Base-by-base conservation (phyloP, 2,113 vertebrate genomes). In the Abramis brama region DNA sequence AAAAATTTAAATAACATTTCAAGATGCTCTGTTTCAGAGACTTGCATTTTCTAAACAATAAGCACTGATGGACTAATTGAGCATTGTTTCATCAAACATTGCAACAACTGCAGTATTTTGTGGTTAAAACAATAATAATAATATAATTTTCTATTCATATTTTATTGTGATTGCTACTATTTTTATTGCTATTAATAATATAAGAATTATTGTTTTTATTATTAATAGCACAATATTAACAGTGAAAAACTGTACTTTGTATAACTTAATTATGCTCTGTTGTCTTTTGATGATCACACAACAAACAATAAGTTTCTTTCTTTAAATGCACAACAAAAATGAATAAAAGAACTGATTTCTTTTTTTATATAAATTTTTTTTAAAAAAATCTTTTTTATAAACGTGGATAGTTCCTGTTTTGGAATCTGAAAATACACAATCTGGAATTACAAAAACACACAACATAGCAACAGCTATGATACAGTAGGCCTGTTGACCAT, bases 41-140 rank as follows among this genome's bases (percentile, higher is more conserved):
- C 5, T 36, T 66, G 13, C 17, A 43, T 84, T 85, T 78, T 45
- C 30, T 33, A 85, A 60, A 82, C 87, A 87, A 85, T 82, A 79
- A 68, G 30, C 13, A 19, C 71, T 85, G 68, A 88, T 88, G 47
- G 79, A 47, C 39, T 45, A 73, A 88, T 85, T 64, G 25, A 12
- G 30, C 70, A 62, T 85, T 82, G 84, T 85, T 85, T 85, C 73
- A 77, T 70, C 17, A 60, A 43, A 23, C 50, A 66, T 19, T 43
- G 8, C 43, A 43, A 2, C 43, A 43, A 7, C 25, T 66, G 3
- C 19, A 59, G 47, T 36, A 17, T 57, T 6, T 84, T 87, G 74
- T 12, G 39, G 23, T 55, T 70, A 79, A 79, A 74, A 33, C 30
- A 45, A 45, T 9, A 23, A 57, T 47, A 70, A 86, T 30, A 30